phyloP scores from a whole-genome alignment of 2,113 vertebrate species.

The Paracanthobrama guichenoti region DNA sequence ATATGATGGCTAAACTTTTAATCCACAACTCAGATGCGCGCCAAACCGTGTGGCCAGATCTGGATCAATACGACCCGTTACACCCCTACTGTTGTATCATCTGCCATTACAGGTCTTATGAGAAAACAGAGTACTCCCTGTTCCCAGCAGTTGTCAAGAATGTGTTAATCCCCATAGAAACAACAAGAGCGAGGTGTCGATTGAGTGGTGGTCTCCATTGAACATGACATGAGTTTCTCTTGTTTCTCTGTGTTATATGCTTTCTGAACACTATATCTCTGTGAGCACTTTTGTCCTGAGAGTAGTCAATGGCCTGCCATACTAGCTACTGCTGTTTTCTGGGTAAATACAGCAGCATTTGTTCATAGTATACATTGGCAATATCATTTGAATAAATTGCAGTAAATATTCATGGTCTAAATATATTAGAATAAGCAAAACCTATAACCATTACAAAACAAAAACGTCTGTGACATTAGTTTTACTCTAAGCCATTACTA shows the following conservation, averaged over 20 bases:
- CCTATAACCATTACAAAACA: background rate
- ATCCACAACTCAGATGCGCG: too few relatives aligned
- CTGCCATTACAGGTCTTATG: background rate
- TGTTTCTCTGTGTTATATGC: background rate
- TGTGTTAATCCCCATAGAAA: constrained; percentile 17
- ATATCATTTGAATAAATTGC: background rate
- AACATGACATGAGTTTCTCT: constrained; percentile 8
- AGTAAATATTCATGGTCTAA: background rate
- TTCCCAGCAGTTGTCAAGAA: background rate
- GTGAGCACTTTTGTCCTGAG: background rate
- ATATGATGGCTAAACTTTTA: too few relatives aligned
- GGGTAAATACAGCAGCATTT: background rate
- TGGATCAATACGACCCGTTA: too few relatives aligned
- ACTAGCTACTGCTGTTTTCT: background rate
- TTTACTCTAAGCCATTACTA: background rate
- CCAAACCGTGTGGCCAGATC: too few relatives aligned
- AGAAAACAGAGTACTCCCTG: background rate
- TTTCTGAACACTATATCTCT: constrained; percentile 1
- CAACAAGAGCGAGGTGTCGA: constrained; percentile 17
- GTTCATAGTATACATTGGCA: background rate
- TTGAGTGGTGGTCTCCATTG: constrained; percentile 19
- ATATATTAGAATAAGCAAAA: background rate
- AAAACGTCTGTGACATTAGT: background rate
- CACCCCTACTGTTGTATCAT: background rate
- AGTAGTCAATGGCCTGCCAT: background rate